phyloP scores from a whole-genome alignment of 1,140 invertebrate species.

The Sesamia nonagrioides region DNA sequence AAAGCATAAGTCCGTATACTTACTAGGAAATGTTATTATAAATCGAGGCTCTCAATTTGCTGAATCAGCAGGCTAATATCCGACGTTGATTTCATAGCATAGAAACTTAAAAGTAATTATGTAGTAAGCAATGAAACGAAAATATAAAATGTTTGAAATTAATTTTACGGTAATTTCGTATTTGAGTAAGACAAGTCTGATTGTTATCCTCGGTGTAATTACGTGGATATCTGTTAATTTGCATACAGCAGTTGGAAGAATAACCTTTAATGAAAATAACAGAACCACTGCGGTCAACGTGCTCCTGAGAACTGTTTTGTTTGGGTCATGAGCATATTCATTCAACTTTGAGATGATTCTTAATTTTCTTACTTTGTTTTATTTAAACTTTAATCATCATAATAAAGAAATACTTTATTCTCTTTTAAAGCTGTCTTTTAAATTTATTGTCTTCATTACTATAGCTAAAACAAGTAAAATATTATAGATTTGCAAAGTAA shows the following conservation, averaged over 20 bases:
- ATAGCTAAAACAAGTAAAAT: neutral
- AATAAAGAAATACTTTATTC: neutral
- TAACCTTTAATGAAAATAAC: constrained; percentile 62
- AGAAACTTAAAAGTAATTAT: constrained; percentile 21
- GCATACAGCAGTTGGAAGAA: constrained; percentile 64
- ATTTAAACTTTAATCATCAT: neutral
- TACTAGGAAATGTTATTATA: neutral
- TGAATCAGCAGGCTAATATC: constrained; percentile 8
- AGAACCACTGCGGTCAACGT: constrained; percentile 65
- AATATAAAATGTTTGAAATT: constrained; percentile 25
- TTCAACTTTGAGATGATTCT: neutral
- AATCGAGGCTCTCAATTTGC: neutral
- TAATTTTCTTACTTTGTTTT: neutral
- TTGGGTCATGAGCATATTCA: constrained; percentile 25
- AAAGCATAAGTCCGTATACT: neutral
- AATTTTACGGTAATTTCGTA: constrained; percentile 66
- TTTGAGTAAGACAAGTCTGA: constrained; percentile 53
- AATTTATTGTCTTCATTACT: neutral
- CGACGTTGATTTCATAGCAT: constrained; percentile 15
- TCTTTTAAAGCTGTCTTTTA: neutral
- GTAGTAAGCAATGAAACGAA: neutral
- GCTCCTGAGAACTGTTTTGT: constrained; percentile 63
- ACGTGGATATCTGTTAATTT: constrained; percentile 72
- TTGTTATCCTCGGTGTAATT: constrained; percentile 68
- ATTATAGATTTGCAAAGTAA: neutral